Percentiles rank a stretch among this genome's conserved stretches.
Evolutionary conservation across 1,140 invertebrate species (phyloP).

Genomic region (Saccostrea glomerata): DNA sequence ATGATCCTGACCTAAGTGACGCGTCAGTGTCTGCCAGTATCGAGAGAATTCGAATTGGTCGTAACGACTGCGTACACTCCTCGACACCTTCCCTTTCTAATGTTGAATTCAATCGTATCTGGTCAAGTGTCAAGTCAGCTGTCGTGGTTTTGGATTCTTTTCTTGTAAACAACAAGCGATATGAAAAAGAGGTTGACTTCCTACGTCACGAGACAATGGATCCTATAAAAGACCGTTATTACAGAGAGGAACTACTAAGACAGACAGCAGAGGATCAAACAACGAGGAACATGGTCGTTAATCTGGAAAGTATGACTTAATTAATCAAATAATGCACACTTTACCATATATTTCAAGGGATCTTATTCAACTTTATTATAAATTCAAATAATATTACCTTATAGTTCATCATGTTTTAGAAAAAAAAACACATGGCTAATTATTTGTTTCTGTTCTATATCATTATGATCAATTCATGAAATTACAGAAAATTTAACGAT

Average conservation of each 20-base stretch:
- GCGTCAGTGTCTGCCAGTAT: neutral
- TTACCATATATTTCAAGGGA: no score
- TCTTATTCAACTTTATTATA: no score
- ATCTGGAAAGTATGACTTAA: neutral
- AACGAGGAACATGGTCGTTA: neutral
- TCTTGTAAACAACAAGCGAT: neutral
- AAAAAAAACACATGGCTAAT: no score
- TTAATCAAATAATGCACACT: no score
- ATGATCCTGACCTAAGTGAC: neutral
- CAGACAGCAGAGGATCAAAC: neutral
- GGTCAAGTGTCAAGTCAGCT: neutral
- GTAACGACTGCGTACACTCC: constrained; percentile 17
- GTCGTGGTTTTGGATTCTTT: neutral
- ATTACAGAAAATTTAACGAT: no score
- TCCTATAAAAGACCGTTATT: neutral
- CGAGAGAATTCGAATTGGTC: constrained; percentile 2
- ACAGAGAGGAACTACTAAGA: neutral
- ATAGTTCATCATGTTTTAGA: no score
- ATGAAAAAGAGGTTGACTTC: constrained; percentile 9
- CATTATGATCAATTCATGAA: no score
- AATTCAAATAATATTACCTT: no score
- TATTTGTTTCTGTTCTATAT: no score
- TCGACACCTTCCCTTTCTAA: neutral
- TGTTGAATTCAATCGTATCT: neutral
- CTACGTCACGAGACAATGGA: constrained; percentile 3